Evolutionary conservation across 2,797 vertebrate genomes (phyloP), one percentile per base, ranked within the genome.

Genomic region (Anabacerthia variegaticeps): DNA sequence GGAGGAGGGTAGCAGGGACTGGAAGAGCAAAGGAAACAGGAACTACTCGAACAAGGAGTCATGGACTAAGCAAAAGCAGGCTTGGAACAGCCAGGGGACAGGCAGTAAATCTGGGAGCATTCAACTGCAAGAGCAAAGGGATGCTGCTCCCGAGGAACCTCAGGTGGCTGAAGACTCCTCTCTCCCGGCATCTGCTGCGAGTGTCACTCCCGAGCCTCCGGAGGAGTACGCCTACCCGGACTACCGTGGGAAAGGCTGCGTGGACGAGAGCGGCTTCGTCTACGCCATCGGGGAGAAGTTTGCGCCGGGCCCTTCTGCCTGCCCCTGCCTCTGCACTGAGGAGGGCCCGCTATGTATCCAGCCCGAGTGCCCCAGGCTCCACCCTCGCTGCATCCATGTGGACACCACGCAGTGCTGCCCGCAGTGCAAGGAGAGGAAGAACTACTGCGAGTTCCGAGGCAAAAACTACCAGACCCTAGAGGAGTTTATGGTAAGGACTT

Each of bases 341-440:
- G 99, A 99, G 96, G 99, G 99, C 9, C 99, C 99, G 5, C 96
- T 99, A 80, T 99, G 99, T 95, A 97, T 98, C 88, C 98, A 99
- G 95, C 99, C 99, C 2, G 99, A 99, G 96, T 99, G 99, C 96
- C 99, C 99, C 56, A 98, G 98, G 94, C 98, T 99, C 81, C 99
- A 99, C 96, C 99, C 99, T 37, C 99, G 99, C 65, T 99, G 99
- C 95, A 98, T 99, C 92, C 99, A 98, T 93, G 98, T 99, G 95
- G 99, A 99, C 98, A 99, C 98, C 56, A 99, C 99, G 89, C 99
- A 99, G 80, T 99, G 99, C 97, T 99, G 99, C 97, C 99, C 99
- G 4, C 98, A 98, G 97, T 99, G 99, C 98, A 99, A 99, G 95
- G 99, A 99, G 98, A 98, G 97, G 96, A 99, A 99, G 95, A 99